Evolutionary conservation across 2,888 invertebrate genomes (phyloP), one percentile per base, ranked within the genome.

Genomic region (Melolontha melolontha): DNA sequence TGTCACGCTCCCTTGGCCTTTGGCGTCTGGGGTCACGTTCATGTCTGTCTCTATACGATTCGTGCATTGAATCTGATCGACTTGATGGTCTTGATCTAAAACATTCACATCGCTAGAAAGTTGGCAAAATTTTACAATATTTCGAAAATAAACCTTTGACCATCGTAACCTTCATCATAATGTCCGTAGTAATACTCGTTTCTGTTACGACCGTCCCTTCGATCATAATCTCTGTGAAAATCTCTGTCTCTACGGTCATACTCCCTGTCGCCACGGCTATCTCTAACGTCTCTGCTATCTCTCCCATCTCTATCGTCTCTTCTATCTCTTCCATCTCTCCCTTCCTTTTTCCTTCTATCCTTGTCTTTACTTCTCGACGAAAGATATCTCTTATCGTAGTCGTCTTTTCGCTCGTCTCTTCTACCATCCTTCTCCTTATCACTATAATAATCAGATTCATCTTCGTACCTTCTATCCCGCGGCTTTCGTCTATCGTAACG

Each of bases 391-490:
- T 79, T 73, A 50, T 82, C 81, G 64, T 79, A 81, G 41, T 84
- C 84, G 44, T 79, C 80, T 59, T 75, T 70, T 71, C 80, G 76
- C 42, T 77, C 79, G 51, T 80, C 78, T 40, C 78, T 74, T 57
- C 86, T 84, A 73, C 85, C 84, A 44, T 86, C 86, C 69, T 86
- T 84, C 72, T 90, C 89, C 68, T 87, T 85, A 79, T 91, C 91
- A 75, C 90, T 91, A 79, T 88, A 90, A 80, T 89, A 90, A 79
- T 90, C 89, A 39, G 89, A 88, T 75, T 90, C 90, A 67, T 91
- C 90, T 72, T 91, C 90, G 79, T 90, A 90, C 64, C 86, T 81
- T 64, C 83, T 85, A 70, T 84, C 82, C 66, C 85, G 82, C 75
- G 82, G 79, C 73, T 85, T 85, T 39, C 85, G 68, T 59, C 75